Evolutionary conservation across 2,797 vertebrate species (phyloP).

Genomic region (Pantherophis alleghaniensis): DNA sequence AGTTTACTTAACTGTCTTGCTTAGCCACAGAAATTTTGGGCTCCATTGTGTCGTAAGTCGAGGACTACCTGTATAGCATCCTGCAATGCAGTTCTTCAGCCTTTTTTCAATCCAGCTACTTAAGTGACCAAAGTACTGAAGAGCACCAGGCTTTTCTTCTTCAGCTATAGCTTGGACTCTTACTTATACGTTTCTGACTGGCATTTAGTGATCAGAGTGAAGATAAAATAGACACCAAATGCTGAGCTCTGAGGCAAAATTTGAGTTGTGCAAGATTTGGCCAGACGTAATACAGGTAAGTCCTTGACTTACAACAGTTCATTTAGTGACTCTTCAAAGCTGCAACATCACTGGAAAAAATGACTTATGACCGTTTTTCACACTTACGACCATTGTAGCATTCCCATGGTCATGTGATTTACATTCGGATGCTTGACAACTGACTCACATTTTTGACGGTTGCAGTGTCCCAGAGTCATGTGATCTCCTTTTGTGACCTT

Average conservation of each 20-base stretch:
- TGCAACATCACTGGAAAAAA: no score
- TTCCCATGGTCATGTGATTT: no score
- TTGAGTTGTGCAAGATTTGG: background rate
- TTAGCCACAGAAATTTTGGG: no score
- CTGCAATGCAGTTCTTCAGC: background rate
- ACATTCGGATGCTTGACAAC: no score
- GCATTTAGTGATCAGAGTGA: background rate
- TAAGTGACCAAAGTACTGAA: background rate
- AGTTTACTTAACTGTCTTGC: no score
- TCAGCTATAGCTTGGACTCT: background rate
- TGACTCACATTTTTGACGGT: no score
- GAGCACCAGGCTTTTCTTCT: background rate
- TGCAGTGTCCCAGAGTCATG: no score
- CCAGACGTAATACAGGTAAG: background rate
- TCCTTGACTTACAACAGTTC: no score
- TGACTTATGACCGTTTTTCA: no score
- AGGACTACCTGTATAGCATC: background rate
- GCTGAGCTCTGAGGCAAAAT: background rate
- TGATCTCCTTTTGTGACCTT: background rate
- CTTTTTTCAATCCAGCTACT: background rate
- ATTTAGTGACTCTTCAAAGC: no score
- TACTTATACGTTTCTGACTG: background rate
- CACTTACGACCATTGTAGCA: rapidly evolving
- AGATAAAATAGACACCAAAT: background rate
- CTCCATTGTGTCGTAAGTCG: no score